Conservation (phyloP, 2,888 invertebrate species). For the Drosophila paranaensis region DNA sequence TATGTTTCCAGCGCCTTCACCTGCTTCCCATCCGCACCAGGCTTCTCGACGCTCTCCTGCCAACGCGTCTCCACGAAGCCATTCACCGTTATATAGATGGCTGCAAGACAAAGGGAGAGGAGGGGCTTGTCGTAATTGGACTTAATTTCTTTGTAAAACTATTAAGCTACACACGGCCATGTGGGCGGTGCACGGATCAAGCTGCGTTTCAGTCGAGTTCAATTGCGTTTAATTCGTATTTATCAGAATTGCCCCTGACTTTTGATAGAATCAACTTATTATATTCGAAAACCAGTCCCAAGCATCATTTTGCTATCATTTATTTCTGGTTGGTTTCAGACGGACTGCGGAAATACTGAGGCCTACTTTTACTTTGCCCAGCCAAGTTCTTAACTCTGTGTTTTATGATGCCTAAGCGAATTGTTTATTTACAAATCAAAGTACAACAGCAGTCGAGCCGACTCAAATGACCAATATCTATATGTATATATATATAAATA, state of each 20-base stretch:
- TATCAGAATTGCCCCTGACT: slow-evolving; percentile 30
- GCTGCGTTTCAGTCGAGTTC: slow-evolving; percentile 13
- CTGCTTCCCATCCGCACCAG: slow-evolving; percentile 81
- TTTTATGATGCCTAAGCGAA: background rate
- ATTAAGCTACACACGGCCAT: slow-evolving; percentile 33
- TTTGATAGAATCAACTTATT: slow-evolving; percentile 4
- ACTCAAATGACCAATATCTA: slow-evolving; percentile 19
- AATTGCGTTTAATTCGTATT: slow-evolving; percentile 49
- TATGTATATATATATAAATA: too few species aligned
- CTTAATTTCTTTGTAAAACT: slow-evolving; percentile 54
- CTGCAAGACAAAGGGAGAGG: slow-evolving; percentile 47
- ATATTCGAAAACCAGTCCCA: slow-evolving; percentile 41
- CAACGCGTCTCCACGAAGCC: slow-evolving; percentile 84
- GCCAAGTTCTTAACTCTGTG: background rate
- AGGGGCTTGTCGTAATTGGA: slow-evolving; percentile 41
- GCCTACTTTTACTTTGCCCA: background rate
- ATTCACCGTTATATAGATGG: slow-evolving; percentile 82
- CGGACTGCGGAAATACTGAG: background rate
- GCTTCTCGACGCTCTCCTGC: slow-evolving; percentile 81
- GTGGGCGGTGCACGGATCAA: slow-evolving; percentile 24
- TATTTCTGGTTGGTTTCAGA: background rate
- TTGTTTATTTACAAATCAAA: slow-evolving; percentile 26
- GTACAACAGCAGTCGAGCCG: slow-evolving; percentile 20
- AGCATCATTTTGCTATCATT: slow-evolving; percentile 9
- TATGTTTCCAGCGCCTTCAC: slow-evolving; percentile 78